Evolutionary conservation across 2,888 invertebrate genomes (phyloP).

Genomic region (Eupithecia inturbata): DNA sequence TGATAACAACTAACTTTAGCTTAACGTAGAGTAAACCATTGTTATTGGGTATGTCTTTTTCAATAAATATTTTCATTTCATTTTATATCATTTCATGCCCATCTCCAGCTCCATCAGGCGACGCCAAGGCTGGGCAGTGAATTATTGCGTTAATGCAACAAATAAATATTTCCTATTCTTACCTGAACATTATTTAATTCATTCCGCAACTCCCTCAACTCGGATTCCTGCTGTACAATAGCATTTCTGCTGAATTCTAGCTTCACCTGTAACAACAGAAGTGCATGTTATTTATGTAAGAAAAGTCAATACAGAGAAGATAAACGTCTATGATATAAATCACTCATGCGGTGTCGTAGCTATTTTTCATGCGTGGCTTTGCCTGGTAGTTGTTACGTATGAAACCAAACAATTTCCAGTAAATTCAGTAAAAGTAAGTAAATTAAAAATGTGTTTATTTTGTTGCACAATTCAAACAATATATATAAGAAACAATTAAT

Average conservation of each 20-base stretch:
- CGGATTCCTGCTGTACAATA: conserved; percentile 64
- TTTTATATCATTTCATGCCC: no score
- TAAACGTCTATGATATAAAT: not conserved
- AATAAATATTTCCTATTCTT: conserved; percentile 16
- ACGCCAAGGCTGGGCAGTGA: no score
- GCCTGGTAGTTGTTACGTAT: not conserved
- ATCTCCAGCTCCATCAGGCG: no score
- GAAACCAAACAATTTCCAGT: not conserved
- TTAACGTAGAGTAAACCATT: no score
- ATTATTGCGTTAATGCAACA: no score
- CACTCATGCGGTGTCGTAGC: not conserved
- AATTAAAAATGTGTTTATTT: no score
- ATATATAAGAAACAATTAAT: no score
- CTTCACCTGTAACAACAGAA: conserved; percentile 57
- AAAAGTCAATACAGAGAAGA: not conserved
- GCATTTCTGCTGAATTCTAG: conserved; percentile 65
- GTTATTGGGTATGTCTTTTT: no score
- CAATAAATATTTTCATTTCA: no score
- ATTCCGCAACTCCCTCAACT: conserved; percentile 60
- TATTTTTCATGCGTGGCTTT: not conserved
- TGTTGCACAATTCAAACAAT: no score
- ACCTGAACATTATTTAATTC: conserved; percentile 62
- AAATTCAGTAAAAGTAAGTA: not conserved
- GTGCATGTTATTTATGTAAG: not conserved
- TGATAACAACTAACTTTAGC: no score